Base-by-base conservation (phyloP, 2,797 vertebrate genomes). In the Clarias laeviceps region DNA sequence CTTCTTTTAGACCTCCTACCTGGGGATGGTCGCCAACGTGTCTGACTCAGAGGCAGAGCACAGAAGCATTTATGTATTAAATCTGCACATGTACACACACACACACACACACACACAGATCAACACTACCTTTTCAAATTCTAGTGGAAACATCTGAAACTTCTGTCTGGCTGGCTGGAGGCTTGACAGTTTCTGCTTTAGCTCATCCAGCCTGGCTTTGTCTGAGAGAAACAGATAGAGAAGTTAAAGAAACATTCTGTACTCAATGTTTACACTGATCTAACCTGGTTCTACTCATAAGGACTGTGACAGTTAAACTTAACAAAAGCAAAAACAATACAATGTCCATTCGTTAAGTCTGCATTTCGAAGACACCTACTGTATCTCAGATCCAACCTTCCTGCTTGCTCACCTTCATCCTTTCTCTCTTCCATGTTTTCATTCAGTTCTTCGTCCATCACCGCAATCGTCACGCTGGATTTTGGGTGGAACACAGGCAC, bases 111-210 rank as follows among this genome's bases (percentile, higher is more conserved):
- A 34, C 62, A 57, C 12, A 64, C 79, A 50, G 20, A 68, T 1
- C 32, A 24, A 37, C 17, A 84, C 50, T 91, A 98, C 98, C 97
- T 98, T 99, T 90, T 97, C 96, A 83, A 98, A 99, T 85, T 94
- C 86, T 82, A 96, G 91, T 83, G 97, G 95, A 88, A 92, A 79
- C 96, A 97, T 96, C 77, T 87, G 79, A 83, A 84, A 32, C 86
- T 80, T 87, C 45, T 70, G 81, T 22, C 83, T 82, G 66, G 87
- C 90, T 88, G 90, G 80, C 27, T 87, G 86, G 0, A 83, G 27
- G 0, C 88, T 89, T 32, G 88, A 87, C 91, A 95, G 86, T 59
- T 93, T 90, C 73, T 45, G 82, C 87, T 89, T 94, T 86, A 97
- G 72, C 74, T 94, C 91, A 9, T 89, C 85, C 56, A 96, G 91